phyloP scores from a whole-genome alignment of 2,113 vertebrate species.

The Myiozetetes cayanensis region DNA sequence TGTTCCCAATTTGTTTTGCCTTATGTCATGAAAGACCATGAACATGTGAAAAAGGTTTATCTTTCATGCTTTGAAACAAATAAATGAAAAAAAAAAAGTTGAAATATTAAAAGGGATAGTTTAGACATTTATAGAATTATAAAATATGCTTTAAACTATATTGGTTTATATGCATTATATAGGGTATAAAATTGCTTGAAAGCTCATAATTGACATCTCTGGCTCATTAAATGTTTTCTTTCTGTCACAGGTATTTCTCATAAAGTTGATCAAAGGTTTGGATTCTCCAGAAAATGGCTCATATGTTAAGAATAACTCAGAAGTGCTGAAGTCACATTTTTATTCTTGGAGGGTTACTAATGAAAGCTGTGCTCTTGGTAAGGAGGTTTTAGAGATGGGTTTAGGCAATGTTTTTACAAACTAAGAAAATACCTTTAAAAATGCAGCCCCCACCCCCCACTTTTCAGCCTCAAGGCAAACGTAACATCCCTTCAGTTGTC shows the following conservation, averaged over 20 bases:
- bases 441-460: rapidly evolving
- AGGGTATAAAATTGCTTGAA: constrained; percentile 13
- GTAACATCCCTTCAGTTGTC: neutral
- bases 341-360: neutral
- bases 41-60: neutral
- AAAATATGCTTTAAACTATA: neutral
- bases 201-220: constrained; percentile 35
- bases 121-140: neutral
- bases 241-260: constrained; percentile 56
- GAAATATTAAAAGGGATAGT: neutral
- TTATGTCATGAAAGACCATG: neutral
- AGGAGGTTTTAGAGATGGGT: neutral
- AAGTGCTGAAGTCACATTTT: constrained; percentile 43
- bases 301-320: constrained; percentile 47
- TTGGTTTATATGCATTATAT: neutral
- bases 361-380: neutral
- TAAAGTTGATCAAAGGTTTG: constrained; percentile 52
- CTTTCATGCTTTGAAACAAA: constrained; percentile 1
- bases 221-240: constrained; percentile 42
- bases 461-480: neutral
- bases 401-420: constrained; percentile 12
- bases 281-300: constrained; percentile 21
- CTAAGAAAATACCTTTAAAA: neutral
- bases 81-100: neutral
- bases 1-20: constrained; percentile 11